A percentile compares a stretch with the other conserved stretches of the same genome.
phyloP scores from a whole-genome alignment of 2,113 vertebrate genomes.

The Isurus oxyrinchus region DNA sequence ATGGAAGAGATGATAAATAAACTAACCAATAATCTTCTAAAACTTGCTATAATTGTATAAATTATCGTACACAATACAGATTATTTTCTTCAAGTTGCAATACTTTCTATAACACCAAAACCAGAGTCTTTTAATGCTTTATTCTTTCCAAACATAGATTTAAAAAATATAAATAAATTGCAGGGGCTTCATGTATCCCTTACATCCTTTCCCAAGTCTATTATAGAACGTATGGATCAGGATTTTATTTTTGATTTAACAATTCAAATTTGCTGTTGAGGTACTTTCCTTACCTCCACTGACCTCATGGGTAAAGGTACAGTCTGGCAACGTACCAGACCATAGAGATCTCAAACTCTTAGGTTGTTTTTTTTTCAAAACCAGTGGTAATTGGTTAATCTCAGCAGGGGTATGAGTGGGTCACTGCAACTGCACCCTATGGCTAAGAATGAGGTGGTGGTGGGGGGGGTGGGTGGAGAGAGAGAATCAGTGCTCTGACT shows the following conservation, averaged over 20 bases:
- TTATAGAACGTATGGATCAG: not conserved
- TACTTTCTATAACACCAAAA: not conserved
- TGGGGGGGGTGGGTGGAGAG: too few species aligned
- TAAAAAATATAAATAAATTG: not conserved
- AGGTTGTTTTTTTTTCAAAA: not conserved
- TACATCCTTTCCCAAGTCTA: not conserved
- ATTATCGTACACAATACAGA: not conserved
- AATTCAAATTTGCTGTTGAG: not conserved
- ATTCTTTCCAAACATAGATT: not conserved
- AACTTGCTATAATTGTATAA: not conserved
- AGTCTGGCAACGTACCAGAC: too few species aligned
- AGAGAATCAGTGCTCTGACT: too few species aligned
- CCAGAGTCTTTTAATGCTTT: not conserved
- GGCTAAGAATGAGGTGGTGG: not conserved
- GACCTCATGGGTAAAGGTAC: not conserved
- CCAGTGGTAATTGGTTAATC: not conserved
- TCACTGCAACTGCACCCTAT: not conserved
- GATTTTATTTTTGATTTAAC: not conserved
- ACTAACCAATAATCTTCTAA: not conserved
- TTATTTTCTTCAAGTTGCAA: not conserved
- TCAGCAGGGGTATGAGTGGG: not conserved
- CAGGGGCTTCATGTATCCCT: not conserved
- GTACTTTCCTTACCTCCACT: not conserved
- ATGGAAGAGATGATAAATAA: not conserved
- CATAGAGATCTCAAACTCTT: not conserved